Percentiles rank a stretch among this genome's conserved stretches.
Evolutionary conservation across 2,888 invertebrate species (phyloP).

Genomic region (Neria commutata): DNA sequence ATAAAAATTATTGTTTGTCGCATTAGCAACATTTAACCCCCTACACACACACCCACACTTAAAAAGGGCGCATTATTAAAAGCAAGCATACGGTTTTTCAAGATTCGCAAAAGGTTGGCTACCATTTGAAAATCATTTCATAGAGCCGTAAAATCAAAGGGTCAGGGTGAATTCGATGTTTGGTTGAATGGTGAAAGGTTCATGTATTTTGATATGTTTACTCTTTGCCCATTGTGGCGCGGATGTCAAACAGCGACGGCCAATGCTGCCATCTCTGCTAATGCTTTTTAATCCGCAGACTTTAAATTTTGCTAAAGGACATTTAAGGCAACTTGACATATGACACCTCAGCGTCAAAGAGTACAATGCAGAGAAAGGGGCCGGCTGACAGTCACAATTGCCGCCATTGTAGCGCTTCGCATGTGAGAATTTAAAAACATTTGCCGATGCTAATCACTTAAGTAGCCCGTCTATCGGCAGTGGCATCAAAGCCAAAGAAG

Average conservation of each 20-base stretch:
- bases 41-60: neutral
- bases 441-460: constrained; percentile 40
- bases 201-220: too few relatives aligned
- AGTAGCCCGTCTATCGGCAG: constrained; percentile 33
- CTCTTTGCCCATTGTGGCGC: too few relatives aligned
- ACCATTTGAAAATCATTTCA: too few relatives aligned
- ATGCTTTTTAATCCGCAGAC: neutral
- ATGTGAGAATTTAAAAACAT: constrained; percentile 26
- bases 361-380: neutral
- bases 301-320: neutral
- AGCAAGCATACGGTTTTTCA: too few relatives aligned
- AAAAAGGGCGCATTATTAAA: neutral
- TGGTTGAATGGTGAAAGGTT: too few relatives aligned
- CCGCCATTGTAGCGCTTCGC: neutral
- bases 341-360: constrained; percentile 51
- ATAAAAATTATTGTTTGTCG: constrained; percentile 11
- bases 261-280: neutral
- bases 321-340: constrained; percentile 45
- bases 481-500: neutral
- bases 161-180: too few relatives aligned
- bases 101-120: neutral
- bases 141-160: too few relatives aligned
- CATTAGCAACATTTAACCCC: neutral
- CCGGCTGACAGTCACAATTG: neutral
- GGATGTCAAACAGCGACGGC: neutral